phyloP scores from a whole-genome alignment of 2,113 vertebrate species.

The Gavialis gangeticus region DNA sequence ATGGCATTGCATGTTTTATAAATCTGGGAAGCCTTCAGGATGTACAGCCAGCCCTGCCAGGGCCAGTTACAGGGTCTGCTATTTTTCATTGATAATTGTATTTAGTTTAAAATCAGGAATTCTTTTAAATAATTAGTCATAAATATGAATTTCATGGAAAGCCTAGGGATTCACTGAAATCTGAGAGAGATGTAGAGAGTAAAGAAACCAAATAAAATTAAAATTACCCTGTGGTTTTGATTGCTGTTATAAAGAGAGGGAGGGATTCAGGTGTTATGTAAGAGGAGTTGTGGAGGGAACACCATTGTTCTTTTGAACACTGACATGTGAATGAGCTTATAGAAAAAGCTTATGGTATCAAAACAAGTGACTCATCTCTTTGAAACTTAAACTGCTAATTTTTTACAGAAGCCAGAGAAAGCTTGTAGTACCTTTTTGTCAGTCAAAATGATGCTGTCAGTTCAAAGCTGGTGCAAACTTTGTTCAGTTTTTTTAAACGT shows the following conservation, averaged over 20 bases:
- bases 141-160: background rate
- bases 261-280: background rate
- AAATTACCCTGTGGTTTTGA: background rate
- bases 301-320: background rate
- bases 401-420: background rate
- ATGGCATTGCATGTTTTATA: background rate
- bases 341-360: background rate
- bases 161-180: background rate
- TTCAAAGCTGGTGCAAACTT: background rate
- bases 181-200: background rate
- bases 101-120: background rate
- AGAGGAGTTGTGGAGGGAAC: background rate
- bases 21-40: background rate
- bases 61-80: background rate
- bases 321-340: background rate
- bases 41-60: fast-evolving
- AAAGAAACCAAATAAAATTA: background rate
- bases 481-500: background rate
- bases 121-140: fast-evolving
- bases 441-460: background rate
- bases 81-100: background rate
- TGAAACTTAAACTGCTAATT: background rate
- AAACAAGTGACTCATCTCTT: background rate
- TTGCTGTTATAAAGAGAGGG: background rate
- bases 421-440: background rate